Percentiles rank a stretch among this genome's conserved stretches.
phyloP scores from a whole-genome alignment of 1,140 invertebrate species.

The Venturia canescens region DNA sequence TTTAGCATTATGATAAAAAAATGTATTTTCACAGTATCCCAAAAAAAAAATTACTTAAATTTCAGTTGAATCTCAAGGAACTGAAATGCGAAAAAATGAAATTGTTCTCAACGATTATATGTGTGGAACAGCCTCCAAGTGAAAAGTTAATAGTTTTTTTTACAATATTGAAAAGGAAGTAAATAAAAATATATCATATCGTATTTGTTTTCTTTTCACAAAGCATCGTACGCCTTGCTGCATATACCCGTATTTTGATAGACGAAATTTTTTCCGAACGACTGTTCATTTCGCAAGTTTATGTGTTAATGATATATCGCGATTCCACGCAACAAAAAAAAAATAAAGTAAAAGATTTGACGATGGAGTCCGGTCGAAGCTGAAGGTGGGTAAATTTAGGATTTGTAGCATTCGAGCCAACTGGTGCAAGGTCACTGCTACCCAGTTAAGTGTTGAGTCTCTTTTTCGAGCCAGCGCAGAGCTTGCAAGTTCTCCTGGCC shows the following conservation, averaged over 20 bases:
- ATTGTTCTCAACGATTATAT: too few relatives aligned
- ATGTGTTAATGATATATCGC: background rate
- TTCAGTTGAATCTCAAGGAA: too few relatives aligned
- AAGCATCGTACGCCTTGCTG: background rate
- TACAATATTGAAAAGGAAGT: background rate
- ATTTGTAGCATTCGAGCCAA: constrained; percentile 35
- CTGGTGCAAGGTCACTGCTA: constrained; percentile 39
- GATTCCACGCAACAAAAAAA: constrained; percentile 13
- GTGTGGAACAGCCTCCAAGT: too few relatives aligned
- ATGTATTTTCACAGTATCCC: too few relatives aligned
- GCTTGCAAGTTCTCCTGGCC: constrained; percentile 67
- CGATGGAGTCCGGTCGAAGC: background rate
- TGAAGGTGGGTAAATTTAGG: constrained; percentile 25
- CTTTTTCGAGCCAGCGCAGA: constrained; percentile 68
- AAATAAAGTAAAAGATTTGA: background rate
- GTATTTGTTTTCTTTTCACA: background rate
- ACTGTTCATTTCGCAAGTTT: background rate
- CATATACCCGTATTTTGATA: constrained; percentile 13
- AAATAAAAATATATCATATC: background rate
- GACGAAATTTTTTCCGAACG: too few relatives aligned
- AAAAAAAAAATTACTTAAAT: too few relatives aligned
- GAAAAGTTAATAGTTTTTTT: background rate
- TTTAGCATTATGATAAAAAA: too few relatives aligned
- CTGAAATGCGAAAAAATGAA: too few relatives aligned
- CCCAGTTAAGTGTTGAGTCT: constrained; percentile 63